phyloP scores from a whole-genome alignment of 1,140 invertebrate genomes.

The Sarcophaga peregrina region DNA sequence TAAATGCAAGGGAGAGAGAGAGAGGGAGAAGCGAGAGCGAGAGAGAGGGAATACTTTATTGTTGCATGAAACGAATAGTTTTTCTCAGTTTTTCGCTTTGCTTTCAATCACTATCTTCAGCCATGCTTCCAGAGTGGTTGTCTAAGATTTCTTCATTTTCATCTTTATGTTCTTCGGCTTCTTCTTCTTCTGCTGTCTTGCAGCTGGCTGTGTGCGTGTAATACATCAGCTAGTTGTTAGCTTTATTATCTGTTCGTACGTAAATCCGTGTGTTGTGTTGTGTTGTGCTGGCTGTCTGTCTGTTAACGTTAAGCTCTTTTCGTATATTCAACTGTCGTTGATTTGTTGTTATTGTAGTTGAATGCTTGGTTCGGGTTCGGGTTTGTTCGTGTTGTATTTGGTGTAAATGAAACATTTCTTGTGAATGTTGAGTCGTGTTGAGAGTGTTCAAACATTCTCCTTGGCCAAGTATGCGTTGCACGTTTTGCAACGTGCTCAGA shows the following conservation, averaged over 20 bases:
- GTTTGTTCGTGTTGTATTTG: not conserved
- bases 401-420: conserved; percentile 13
- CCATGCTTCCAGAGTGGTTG: too few relatives aligned
- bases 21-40: too few relatives aligned
- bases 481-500: conserved; percentile 37
- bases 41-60: not conserved
- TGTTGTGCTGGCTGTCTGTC: too few relatives aligned
- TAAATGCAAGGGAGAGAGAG: not conserved
- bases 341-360: not conserved
- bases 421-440: not conserved
- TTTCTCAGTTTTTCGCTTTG: too few relatives aligned
- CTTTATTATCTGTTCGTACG: not conserved
- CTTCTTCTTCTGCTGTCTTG: too few relatives aligned
- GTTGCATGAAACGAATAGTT: not conserved
- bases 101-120: too few relatives aligned
- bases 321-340: not conserved
- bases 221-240: not conserved
- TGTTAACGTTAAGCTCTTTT: not conserved
- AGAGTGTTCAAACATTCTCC: not conserved
- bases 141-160: too few relatives aligned
- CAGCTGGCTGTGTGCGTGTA: not conserved
- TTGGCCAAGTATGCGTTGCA: conserved; percentile 22
- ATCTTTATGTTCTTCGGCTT: too few relatives aligned
- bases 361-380: not conserved
- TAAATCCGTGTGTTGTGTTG: too few relatives aligned